Evolutionary conservation across 2,113 vertebrate species (phyloP), one percentile per base, ranked within the genome.

Genomic region (Oreochromis tanganicae): DNA sequence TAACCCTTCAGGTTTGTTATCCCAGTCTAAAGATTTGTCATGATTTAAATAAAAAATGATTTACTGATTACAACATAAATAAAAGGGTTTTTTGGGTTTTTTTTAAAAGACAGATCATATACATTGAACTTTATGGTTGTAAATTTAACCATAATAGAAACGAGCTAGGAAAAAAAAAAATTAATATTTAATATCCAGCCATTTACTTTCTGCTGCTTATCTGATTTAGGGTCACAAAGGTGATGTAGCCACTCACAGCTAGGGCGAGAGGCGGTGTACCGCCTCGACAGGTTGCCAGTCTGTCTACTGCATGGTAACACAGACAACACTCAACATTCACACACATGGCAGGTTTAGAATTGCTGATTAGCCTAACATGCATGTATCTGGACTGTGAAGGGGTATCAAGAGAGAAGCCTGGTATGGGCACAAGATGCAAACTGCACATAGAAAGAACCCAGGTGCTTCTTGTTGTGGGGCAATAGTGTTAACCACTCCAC

Each of bases 11-110:
- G 3, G 9, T 32, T 87, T 90, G 83, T 85, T 52, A 86, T 78
- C 32, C 34, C 5, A 57, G 55, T 54, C 10, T 34, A 41, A 71
- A 68, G 66, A 92, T 54, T 82, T 78, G 13, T 27, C 85, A 81
- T 36, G 29, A 79, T 78, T 71, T 79, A 66, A 85, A 89, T 85
- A 29, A 29, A 32, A 78, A 63, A 86, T 13, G 17, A 38, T 27
- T 84, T 80, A 46, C 43, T 43, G 27, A 78, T 81, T 63, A 9
- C 4, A 86, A 50, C n/a, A 50, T 41, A 13, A 73, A 32, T 24
- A n/a, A 55, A 87, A 21, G 5, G 12, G 0, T 0, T 2, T 6
- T 41, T 29, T 38, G 17, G 9, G 1, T 54, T 3, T 27, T 52
- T 24, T 21, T 43, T 63, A 11, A 52, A 34, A 27, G 17, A 71